Evolutionary conservation across 37 sponge, comb jelly and placozoan genomes (phyloP), one percentile per base, ranked within the genome.

Genomic region (Tethya wilhelma): DNA sequence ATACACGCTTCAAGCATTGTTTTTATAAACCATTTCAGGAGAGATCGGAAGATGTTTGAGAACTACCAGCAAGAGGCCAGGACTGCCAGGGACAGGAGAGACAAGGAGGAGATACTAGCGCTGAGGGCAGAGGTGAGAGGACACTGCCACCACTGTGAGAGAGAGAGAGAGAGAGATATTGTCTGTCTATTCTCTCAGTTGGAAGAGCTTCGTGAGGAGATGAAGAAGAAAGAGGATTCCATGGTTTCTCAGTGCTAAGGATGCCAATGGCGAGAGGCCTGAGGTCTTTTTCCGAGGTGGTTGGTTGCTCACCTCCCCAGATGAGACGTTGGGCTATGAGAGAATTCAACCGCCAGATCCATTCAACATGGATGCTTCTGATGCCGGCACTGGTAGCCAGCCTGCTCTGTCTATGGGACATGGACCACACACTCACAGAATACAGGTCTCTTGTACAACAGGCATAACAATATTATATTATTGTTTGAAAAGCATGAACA

Each of bases 11-110:
- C n/a, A n/a, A n/a, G n/a, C n/a, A n/a, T n/a, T n/a, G n/a, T n/a
- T n/a, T n/a, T n/a, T n/a, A n/a, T n/a, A n/a, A n/a, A n/a, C n/a
- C n/a, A n/a, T n/a, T n/a, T n/a, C 67, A 93, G 94, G 77, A 86
- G 75, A 58, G 95, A 94, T 34, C 36, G 84, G 38, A 86, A 79
- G 49, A 78, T 94, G 55, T 87, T 94, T 87, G 95, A 94, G 28
- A 74, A 41, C 14, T 87, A 90, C 66, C 75, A 81, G 74, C 64
- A 79, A 37, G 79, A 78, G 34, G 56, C 70, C 3, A 56, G 26
- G 38, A 29, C 82, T n/a, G 49, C 45, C 20, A 78, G 81, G 43
- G 88, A 90, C 73, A 86, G 72, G 77, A 89, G 69, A 57, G 91
- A 94, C 33, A 86, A 80, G 43, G 84, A 90, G 46, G 91, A 94